These are phyloP conservation scores for Drosophila pseudotalamancana DNA, from an alignment of 2,888 invertebrate species.

Conservation along the genomic window DNA sequence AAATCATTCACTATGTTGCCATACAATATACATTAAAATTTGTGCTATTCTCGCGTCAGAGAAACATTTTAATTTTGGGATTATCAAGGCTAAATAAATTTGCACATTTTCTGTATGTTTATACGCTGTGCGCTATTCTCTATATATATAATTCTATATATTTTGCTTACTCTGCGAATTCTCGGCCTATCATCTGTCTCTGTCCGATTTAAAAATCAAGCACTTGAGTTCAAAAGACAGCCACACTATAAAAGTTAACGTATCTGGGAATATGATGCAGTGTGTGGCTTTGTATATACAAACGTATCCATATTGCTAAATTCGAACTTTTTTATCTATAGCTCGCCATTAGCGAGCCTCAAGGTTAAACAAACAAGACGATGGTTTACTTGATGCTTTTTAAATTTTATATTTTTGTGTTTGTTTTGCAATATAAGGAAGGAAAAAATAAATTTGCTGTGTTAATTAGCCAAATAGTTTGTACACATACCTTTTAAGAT, in stretches of 20 bases:
- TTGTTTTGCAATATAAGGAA: slow-evolving; percentile 17
- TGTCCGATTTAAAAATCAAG: slow-evolving; percentile 19
- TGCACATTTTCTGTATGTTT: slow-evolving; percentile 59
- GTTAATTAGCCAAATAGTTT: slow-evolving; percentile 22
- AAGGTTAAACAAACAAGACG: slow-evolving; percentile 50
- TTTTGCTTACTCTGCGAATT: slow-evolving; percentile 51
- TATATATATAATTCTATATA: slow-evolving; percentile 25
- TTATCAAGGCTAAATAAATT: slow-evolving; percentile 77
- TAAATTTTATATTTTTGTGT: slow-evolving; percentile 8
- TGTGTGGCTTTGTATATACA: slow-evolving; percentile 10
- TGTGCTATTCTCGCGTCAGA: slow-evolving; percentile 18
- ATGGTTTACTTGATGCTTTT: slow-evolving; percentile 25
- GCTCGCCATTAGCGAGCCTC: slow-evolving; percentile 39
- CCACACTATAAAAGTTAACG: slow-evolving; percentile 19
- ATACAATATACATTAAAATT: slow-evolving; percentile 40
- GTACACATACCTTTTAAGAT: slow-evolving; percentile 3
- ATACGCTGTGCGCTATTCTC: slow-evolving; percentile 15
- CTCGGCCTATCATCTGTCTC: slow-evolving; percentile 2
- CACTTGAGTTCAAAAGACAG: slow-evolving; percentile 49
- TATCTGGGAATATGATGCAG: neutral
- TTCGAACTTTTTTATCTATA: slow-evolving; percentile 37
- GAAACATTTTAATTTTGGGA: slow-evolving; percentile 57
- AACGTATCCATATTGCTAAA: slow-evolving; percentile 3
- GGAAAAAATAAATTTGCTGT: neutral
- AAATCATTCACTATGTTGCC: slow-evolving; percentile 4